Percentiles rank a stretch among this genome's conserved stretches.
phyloP scores from a whole-genome alignment of 2,113 vertebrate species.

The Trematocara macrostoma region DNA sequence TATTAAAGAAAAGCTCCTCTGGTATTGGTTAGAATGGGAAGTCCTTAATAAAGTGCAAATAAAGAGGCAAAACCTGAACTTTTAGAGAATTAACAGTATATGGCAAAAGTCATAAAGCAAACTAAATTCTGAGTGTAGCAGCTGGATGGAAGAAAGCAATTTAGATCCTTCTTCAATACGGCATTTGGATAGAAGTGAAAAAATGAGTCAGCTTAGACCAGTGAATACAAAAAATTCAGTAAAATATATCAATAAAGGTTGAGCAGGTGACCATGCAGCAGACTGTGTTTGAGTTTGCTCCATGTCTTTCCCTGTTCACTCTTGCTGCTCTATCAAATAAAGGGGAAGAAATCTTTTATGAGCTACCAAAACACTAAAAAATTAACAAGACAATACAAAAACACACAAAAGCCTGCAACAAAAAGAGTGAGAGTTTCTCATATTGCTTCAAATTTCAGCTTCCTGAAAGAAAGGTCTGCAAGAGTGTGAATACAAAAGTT shows the following conservation, averaged over 20 bases:
- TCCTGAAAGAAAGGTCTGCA: not conserved
- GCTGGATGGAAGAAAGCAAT: not conserved
- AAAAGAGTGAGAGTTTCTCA: not conserved
- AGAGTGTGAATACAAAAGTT: not conserved
- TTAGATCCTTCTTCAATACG: not conserved
- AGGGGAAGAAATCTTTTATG: not conserved
- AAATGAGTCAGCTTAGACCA: not conserved
- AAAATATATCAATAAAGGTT: not conserved
- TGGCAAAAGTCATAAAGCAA: not conserved
- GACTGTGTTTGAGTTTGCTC: not conserved
- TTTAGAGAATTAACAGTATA: not conserved
- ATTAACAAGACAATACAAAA: not conserved
- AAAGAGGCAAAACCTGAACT: not conserved
- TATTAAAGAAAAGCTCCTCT: conserved; percentile 2
- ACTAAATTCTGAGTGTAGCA: not conserved
- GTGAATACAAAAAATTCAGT: not conserved
- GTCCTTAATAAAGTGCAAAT: not conserved
- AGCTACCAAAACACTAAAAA: not conserved
- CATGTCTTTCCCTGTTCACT: not conserved
- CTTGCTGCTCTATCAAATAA: not conserved
- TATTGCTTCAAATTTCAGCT: not conserved
- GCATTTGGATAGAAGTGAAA: not conserved
- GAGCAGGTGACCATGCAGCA: not conserved
- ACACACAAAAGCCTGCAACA: not conserved
- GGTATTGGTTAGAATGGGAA: not conserved